Conservation (phyloP, 2,113 vertebrate genomes). For the Prunella himalayana region DNA sequence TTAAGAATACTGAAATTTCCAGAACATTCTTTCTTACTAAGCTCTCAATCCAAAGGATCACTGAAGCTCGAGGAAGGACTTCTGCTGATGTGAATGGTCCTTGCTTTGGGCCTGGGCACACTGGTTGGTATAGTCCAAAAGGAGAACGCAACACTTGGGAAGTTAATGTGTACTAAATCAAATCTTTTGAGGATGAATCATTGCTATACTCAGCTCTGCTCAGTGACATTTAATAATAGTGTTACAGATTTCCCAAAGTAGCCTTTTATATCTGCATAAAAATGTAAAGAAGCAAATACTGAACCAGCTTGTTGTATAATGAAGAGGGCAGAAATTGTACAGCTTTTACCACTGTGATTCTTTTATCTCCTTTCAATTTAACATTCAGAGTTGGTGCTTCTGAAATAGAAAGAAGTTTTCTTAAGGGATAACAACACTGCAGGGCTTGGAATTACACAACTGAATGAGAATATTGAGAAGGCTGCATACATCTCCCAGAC, state of each 20-base stretch:
- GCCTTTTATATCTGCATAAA: conserved; percentile 65
- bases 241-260: conserved; percentile 68
- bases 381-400: conserved; percentile 62
- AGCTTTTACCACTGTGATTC: conserved; percentile 51
- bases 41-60: neutral
- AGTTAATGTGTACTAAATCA: neutral
- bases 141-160: neutral
- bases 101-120: neutral
- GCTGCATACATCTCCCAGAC: conserved; percentile 59
- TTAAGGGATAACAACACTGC: conserved; percentile 61
- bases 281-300: conserved; percentile 61
- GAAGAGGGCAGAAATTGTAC: conserved; percentile 51
- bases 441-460: conserved; percentile 65
- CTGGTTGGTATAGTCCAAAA: neutral
- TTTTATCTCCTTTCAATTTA: conserved; percentile 69
- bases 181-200: conserved; percentile 16
- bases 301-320: conserved; percentile 48
- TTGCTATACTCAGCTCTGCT: neutral
- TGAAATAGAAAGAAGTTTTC: conserved; percentile 69
- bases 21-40: neutral
- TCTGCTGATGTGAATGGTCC: neutral
- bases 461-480: conserved; percentile 70
- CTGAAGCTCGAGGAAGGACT: neutral
- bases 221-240: conserved; percentile 63
- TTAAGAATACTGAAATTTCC: neutral